These are phyloP conservation scores for Agapornis roseicollis DNA, from an alignment of 2,113 vertebrate species.

Conservation along the genomic window DNA sequence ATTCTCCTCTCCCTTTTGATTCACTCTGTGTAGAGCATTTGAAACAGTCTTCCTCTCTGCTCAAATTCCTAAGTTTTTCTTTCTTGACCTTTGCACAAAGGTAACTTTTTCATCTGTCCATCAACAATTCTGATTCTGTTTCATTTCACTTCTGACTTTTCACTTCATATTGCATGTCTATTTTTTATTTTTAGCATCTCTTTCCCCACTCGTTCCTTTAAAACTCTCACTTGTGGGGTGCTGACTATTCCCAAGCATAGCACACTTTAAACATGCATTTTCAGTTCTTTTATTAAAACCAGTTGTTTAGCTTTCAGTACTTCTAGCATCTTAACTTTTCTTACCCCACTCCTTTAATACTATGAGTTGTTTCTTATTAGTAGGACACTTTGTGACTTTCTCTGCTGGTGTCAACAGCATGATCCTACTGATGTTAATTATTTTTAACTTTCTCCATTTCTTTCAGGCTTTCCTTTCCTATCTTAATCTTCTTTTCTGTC, in stretches of 20 bases:
- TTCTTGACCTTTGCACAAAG: neutral
- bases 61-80: neutral
- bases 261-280: neutral
- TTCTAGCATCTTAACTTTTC: neutral
- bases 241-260: neutral
- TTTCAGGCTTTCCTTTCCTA: neutral
- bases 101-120: neutral
- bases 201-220: neutral
- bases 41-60: neutral
- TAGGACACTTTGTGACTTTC: neutral
- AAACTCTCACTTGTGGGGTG: neutral
- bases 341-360: neutral
- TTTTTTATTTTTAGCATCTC: neutral
- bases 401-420: neutral
- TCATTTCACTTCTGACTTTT: neutral
- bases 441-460: neutral
- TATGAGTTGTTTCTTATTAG: neutral
- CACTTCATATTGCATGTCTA: neutral
- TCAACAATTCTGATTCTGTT: neutral
- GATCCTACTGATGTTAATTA: neutral
- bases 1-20: neutral
- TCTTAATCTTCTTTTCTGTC: neutral
- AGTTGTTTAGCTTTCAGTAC: neutral
- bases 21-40: neutral
- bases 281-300: neutral